Conservation (phyloP, 2,888 invertebrate genomes). For the Xestia ashworthii region DNA sequence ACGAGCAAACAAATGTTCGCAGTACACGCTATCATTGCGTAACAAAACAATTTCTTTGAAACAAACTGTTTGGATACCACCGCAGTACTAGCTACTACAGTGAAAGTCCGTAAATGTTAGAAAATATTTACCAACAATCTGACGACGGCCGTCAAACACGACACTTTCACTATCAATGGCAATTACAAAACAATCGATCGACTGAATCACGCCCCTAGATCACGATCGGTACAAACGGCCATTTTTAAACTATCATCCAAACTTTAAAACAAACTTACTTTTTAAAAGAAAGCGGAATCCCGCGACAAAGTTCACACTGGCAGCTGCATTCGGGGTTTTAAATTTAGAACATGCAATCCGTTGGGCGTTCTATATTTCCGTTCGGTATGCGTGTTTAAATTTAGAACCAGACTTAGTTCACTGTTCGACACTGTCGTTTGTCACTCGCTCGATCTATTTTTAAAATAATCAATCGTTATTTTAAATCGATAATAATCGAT, state of each 20-base stretch:
- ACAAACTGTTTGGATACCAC: conserved; percentile 49
- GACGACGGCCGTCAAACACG: conserved; percentile 73
- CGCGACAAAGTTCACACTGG: conserved; percentile 87
- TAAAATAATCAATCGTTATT: conserved; percentile 71
- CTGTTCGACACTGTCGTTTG: conserved; percentile 87
- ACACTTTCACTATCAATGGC: conserved; percentile 84
- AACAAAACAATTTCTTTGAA: conserved; percentile 54
- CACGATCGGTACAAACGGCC: conserved; percentile 69
- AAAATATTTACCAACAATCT: conserved; percentile 79
- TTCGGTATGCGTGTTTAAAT: conserved; percentile 87
- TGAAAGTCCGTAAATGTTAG: conserved; percentile 75
- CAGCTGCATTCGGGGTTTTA: conserved; percentile 86
- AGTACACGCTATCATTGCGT: conserved; percentile 61
- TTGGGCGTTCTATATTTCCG: conserved; percentile 88
- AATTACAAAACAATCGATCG: conserved; percentile 79
- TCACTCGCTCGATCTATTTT: conserved; percentile 86
- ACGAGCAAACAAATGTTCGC: conserved; percentile 47
- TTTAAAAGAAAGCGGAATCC: conserved; percentile 80
- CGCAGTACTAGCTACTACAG: conserved; percentile 53
- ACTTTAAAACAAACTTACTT: conserved; percentile 69
- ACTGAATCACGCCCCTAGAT: conserved; percentile 70
- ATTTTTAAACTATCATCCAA: conserved; percentile 44
- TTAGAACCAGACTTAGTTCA: conserved; percentile 88
- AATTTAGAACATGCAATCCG: conserved; percentile 88
- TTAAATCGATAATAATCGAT: conserved; percentile 61